A percentile compares a stretch with the other conserved stretches of the same genome.
Conservation (phyloP, 2,797 vertebrate species). For the Eulemur albifrons region DNA sequence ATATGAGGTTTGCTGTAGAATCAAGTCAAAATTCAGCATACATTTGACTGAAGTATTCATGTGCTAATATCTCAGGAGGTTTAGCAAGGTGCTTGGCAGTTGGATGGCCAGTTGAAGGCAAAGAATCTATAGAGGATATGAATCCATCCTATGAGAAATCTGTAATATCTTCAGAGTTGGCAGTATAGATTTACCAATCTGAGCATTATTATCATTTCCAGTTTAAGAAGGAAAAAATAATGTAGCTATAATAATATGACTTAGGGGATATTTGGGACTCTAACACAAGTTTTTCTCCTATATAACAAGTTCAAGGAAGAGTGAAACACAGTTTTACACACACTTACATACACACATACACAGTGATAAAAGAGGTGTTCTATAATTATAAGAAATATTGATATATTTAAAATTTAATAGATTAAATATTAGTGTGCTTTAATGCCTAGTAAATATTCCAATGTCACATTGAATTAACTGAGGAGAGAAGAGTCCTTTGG, state of each 20-base stretch:
- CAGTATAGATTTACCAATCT: background rate
- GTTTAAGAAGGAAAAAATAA: background rate
- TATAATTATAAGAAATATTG: background rate
- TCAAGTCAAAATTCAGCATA: background rate
- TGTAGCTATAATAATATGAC: background rate
- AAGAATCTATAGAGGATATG: background rate
- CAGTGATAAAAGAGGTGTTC: background rate
- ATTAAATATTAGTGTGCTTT: background rate
- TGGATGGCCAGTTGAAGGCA: background rate
- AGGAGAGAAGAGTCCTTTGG: fast-evolving
- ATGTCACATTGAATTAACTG: background rate
- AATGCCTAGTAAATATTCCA: background rate
- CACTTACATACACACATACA: background rate
- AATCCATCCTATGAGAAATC: background rate
- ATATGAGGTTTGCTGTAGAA: background rate
- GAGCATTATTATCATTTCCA: background rate
- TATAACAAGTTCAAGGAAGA: background rate
- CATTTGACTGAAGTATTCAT: background rate
- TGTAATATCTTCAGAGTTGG: background rate
- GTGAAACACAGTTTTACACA: background rate
- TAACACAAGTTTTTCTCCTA: background rate
- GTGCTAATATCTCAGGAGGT: background rate
- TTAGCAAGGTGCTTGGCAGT: background rate
- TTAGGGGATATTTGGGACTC: background rate
- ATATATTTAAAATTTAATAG: background rate